Conservation (phyloP, 1,140 invertebrate genomes). For the Dreissena polymorpha region DNA sequence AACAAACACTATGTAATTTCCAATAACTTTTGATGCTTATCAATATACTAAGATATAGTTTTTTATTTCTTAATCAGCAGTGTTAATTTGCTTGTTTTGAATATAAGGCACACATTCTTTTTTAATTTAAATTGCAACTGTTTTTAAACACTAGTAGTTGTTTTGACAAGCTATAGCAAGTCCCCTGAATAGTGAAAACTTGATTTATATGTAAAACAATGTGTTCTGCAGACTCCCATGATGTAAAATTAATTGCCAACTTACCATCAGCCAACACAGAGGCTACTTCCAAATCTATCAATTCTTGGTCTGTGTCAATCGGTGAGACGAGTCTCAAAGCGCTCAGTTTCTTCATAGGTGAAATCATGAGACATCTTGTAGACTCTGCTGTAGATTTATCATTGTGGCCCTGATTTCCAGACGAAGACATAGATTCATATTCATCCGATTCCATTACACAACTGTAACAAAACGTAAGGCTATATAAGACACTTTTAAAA, state of each 20-base stretch:
- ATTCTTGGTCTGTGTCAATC: conserved; percentile 69
- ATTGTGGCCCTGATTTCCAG: background rate
- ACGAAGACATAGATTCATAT: background rate
- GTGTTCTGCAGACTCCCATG: no score
- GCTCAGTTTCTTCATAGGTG: conserved; percentile 58
- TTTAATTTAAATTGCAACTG: no score
- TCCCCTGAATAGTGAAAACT: no score
- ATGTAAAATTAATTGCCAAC: background rate
- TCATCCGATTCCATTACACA: background rate
- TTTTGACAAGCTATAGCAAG: no score
- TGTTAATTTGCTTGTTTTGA: no score
- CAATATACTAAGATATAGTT: no score
- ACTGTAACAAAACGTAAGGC: background rate
- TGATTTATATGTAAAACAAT: no score
- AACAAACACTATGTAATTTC: no score
- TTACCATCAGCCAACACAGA: conserved; percentile 66
- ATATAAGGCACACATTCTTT: no score
- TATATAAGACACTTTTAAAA: background rate
- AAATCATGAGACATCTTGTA: conserved; percentile 31
- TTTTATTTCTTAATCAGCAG: no score
- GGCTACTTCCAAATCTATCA: conserved; percentile 70
- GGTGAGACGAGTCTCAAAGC: conserved; percentile 65
- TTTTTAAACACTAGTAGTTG: no score
- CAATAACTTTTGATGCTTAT: no score
- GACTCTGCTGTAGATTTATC: conserved; percentile 27